A percentile compares a stretch with the other conserved stretches of the same genome.
Evolutionary conservation across 2,797 vertebrate genomes (phyloP).

Genomic region (Falco naumanni): DNA sequence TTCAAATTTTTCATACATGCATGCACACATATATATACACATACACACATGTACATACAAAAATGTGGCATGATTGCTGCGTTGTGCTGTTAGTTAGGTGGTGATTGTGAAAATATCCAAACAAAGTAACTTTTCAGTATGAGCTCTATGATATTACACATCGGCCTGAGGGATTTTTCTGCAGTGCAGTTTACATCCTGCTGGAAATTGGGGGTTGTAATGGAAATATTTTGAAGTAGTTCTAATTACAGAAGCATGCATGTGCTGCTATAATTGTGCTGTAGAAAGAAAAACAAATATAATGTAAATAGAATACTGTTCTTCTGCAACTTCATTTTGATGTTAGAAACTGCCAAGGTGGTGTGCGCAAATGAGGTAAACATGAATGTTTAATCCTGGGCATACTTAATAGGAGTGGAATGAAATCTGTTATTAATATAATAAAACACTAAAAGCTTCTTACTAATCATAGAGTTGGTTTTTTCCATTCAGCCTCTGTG

Average conservation of each 20-base stretch:
- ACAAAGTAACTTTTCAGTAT: accelerated
- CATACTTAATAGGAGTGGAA: background rate
- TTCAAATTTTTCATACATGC: background rate
- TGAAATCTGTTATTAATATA: constrained; percentile 57
- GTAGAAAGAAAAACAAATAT: constrained; percentile 28
- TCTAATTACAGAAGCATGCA: background rate
- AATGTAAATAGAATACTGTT: background rate
- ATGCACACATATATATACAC: accelerated
- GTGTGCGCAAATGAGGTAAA: background rate
- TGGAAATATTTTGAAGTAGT: background rate
- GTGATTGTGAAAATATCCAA: background rate
- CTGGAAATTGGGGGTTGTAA: background rate
- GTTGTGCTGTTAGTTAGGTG: background rate
- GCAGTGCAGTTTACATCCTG: background rate
- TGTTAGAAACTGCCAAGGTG: background rate
- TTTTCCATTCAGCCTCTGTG: constrained; percentile 50
- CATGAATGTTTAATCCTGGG: constrained; percentile 1
- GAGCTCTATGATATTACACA: accelerated
- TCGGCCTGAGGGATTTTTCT: background rate
- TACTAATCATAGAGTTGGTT: constrained; percentile 40
- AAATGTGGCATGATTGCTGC: background rate
- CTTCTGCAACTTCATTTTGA: background rate
- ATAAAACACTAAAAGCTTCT: constrained; percentile 53
- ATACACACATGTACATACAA: no score
- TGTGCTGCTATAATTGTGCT: background rate